These are phyloP conservation scores for Drosophila tripunctata DNA, from an alignment of 2,888 invertebrate genomes.

Conservation along the genomic window DNA sequence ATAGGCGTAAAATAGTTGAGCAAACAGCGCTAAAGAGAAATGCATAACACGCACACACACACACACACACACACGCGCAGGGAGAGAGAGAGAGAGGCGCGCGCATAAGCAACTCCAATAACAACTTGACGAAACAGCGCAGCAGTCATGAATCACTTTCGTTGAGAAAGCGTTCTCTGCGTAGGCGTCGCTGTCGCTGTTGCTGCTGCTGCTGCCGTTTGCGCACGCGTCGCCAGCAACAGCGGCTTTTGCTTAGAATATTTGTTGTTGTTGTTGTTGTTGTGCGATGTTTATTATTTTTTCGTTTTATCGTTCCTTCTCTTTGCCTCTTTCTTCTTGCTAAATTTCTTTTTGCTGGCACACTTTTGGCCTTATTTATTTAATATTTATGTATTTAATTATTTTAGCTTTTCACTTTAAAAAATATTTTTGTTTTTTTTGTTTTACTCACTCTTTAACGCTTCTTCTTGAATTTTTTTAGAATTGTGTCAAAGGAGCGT, in stretches of 20 bases:
- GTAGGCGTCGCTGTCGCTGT: constrained; percentile 49
- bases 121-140: constrained; percentile 37
- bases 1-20: constrained; percentile 53
- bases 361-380: constrained; percentile 55
- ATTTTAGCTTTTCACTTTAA: neutral
- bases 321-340: constrained; percentile 18
- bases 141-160: constrained; percentile 71
- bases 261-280: constrained; percentile 23
- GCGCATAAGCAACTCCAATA: constrained; percentile 1
- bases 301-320: constrained; percentile 3
- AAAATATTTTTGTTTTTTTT: no score
- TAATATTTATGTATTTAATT: constrained; percentile 6
- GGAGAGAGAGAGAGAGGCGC: no score
- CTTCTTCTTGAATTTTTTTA: no score
- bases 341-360: constrained; percentile 74
- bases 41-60: constrained; percentile 56
- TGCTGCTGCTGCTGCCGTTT: constrained; percentile 11
- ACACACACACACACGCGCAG: constrained; percentile 4
- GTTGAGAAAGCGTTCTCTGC: constrained; percentile 75
- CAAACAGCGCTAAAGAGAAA: constrained; percentile 67
- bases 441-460: constrained; percentile 4
- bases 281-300: constrained; percentile 25
- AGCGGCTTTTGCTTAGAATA: constrained; percentile 29
- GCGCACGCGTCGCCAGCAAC: constrained; percentile 21
- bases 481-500: constrained; percentile 12